These are phyloP conservation scores for Baryphthengus martii DNA, from an alignment of 2,113 vertebrate species.

Conservation along the genomic window DNA sequence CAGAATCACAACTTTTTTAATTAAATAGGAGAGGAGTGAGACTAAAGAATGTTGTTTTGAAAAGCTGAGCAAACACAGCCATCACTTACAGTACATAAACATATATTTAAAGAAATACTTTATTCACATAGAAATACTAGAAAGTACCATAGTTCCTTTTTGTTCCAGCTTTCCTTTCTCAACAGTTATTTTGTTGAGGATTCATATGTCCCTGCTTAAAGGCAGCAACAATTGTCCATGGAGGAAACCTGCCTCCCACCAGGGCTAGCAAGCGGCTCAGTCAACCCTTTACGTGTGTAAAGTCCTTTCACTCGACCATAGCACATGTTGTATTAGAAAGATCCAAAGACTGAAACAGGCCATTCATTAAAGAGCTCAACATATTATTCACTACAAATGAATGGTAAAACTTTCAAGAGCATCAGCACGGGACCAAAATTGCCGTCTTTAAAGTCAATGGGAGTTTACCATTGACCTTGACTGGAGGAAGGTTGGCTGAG, in stretches of 20 bases:
- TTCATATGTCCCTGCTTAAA: neutral
- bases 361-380: neutral
- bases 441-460: neutral
- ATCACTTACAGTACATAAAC: neutral
- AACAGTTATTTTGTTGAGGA: neutral
- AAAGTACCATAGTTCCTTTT: neutral
- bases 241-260: neutral
- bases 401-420: slow-evolving; percentile 8
- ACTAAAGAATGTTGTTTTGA: neutral
- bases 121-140: neutral
- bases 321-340: neutral
- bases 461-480: neutral
- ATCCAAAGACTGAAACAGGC: neutral
- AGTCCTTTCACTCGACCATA: neutral
- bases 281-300: neutral
- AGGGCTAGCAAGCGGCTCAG: neutral
- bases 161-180: neutral
- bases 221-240: neutral
- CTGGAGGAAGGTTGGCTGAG: neutral
- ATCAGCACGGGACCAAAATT: neutral
- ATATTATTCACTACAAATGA: neutral
- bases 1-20: neutral
- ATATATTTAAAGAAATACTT: neutral
- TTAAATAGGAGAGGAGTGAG: neutral
- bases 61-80: neutral